Conservation (phyloP, 2,113 vertebrate species). For the Glaucomys volans region DNA sequence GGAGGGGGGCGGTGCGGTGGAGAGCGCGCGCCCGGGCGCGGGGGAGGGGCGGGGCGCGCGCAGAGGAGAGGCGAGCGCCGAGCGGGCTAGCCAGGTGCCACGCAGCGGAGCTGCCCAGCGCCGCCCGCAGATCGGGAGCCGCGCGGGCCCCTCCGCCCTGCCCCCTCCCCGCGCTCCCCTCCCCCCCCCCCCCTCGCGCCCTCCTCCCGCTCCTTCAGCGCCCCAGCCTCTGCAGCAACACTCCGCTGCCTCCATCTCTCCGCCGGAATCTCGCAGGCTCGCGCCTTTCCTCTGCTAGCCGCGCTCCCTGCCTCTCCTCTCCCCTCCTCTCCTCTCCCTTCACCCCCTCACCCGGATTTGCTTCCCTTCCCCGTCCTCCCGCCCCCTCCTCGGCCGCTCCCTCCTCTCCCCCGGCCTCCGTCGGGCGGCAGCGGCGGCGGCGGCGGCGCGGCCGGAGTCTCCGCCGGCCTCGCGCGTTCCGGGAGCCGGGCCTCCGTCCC, state of each 20-base stretch:
- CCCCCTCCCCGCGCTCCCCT: slow-evolving; percentile 32
- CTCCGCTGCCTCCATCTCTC: slow-evolving; percentile 79
- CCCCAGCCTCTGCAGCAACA: slow-evolving; percentile 81
- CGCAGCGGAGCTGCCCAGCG: slow-evolving; percentile 80
- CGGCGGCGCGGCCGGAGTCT: background rate
- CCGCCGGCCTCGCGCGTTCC: background rate
- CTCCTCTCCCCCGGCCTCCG: slow-evolving; percentile 47
- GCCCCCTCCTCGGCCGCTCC: slow-evolving; percentile 39
- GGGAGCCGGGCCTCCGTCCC: slow-evolving; percentile 13
- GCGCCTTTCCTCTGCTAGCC: slow-evolving; percentile 71
- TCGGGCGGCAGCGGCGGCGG: slow-evolving; percentile 54
- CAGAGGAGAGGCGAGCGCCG: slow-evolving; percentile 61
- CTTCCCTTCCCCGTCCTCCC: slow-evolving; percentile 62
- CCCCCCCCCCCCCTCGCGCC: background rate
- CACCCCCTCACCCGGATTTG: slow-evolving; percentile 61
- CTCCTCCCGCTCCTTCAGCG: slow-evolving; percentile 62
- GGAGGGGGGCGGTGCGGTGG: slow-evolving; percentile 7
- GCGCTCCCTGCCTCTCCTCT: slow-evolving; percentile 54
- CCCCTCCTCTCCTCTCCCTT: slow-evolving; percentile 6
- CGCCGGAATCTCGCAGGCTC: slow-evolving; percentile 76
- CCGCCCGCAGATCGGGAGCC: slow-evolving; percentile 78
- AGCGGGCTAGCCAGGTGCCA: slow-evolving; percentile 73
- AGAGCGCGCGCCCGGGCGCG: slow-evolving; percentile 47
- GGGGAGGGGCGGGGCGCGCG: slow-evolving; percentile 62
- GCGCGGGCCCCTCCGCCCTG: slow-evolving; percentile 73